phyloP scores from a whole-genome alignment of 1,140 invertebrate genomes.

The Muscidifurax raptorellus region DNA sequence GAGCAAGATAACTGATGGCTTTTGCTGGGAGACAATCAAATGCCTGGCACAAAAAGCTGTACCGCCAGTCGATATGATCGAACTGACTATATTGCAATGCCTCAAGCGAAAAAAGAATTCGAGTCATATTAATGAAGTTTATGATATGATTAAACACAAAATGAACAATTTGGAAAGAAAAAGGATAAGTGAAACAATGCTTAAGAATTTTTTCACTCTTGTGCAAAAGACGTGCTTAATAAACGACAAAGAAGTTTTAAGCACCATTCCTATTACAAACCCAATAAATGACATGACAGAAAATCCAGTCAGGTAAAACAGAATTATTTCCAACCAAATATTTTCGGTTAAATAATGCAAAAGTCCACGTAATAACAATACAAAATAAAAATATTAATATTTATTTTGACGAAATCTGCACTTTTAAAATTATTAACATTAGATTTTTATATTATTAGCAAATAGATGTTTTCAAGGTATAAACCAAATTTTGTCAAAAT shows the following conservation, averaged over 20 bases:
- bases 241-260: not conserved
- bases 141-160: slow-evolving; percentile 33
- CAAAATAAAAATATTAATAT: not conserved
- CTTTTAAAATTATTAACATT: not conserved
- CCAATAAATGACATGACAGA: not conserved
- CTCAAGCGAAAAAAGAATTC: slow-evolving; percentile 28
- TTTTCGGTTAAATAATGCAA: not conserved
- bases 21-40: slow-evolving; percentile 46
- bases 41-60: slow-evolving; percentile 6
- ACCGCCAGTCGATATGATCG: slow-evolving; percentile 38
- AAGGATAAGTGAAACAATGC: slow-evolving; percentile 11
- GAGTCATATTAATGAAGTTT: slow-evolving; percentile 27
- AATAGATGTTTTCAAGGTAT: not conserved
- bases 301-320: not conserved
- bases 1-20: slow-evolving; percentile 15
- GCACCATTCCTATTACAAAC: not conserved
- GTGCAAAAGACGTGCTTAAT: not conserved
- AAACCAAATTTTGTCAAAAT: not conserved
- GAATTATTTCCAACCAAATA: not conserved
- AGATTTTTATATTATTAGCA: not conserved
- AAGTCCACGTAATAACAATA: not conserved
- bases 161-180: slow-evolving; percentile 19
- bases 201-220: slow-evolving; percentile 16
- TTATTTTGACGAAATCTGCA: not conserved
- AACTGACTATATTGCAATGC: slow-evolving; percentile 34